Conservation (phyloP, 1,140 invertebrate species). For the Euwallacea similis region DNA sequence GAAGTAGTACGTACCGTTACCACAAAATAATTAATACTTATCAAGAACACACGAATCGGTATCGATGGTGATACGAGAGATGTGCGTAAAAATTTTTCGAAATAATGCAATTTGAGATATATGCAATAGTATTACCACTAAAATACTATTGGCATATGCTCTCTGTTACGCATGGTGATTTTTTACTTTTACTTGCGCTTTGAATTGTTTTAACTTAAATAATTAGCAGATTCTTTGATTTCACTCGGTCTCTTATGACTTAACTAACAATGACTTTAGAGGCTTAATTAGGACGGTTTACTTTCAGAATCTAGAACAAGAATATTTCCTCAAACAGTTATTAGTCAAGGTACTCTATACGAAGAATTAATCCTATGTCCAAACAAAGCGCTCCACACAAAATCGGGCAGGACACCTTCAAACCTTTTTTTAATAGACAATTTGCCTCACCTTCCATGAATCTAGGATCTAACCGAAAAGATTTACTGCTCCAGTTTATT, state of each 20-base stretch:
- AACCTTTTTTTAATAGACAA: too few relatives aligned
- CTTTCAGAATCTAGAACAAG: too few relatives aligned
- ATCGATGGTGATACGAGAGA: background rate
- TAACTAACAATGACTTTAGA: background rate
- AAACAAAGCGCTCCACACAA: too few relatives aligned
- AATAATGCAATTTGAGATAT: background rate
- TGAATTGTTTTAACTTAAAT: conserved; percentile 48
- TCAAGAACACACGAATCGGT: too few relatives aligned
- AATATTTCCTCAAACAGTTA: too few relatives aligned
- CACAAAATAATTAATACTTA: too few relatives aligned
- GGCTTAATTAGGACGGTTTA: too few relatives aligned
- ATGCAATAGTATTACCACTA: background rate
- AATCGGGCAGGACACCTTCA: too few relatives aligned
- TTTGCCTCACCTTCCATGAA: background rate
- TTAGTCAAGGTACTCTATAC: too few relatives aligned
- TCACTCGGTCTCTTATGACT: conserved; percentile 38
- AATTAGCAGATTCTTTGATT: conserved; percentile 46
- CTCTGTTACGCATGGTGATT: conserved; percentile 42
- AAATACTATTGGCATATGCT: conserved; percentile 10
- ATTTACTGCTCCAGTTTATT: conserved; percentile 13
- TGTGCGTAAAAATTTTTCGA: background rate
- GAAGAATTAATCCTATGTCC: too few relatives aligned
- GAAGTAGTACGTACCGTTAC: too few relatives aligned
- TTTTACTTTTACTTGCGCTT: conserved; percentile 48
- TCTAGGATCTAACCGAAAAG: background rate